These are phyloP conservation scores for Hypselothyrea guttata DNA, from an alignment of 2,888 invertebrate genomes.

Conservation along the genomic window DNA sequence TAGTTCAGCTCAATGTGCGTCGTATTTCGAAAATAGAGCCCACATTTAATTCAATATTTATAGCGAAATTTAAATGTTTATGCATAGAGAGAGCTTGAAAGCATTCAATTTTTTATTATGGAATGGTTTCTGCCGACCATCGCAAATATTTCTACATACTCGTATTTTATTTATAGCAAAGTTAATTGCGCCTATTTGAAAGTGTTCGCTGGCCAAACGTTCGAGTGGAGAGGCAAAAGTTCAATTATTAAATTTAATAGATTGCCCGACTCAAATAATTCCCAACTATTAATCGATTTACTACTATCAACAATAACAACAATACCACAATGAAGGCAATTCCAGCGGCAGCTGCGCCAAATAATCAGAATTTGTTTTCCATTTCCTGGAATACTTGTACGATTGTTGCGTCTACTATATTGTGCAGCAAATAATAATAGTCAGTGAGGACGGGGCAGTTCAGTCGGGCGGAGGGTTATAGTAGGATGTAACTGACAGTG, in stretches of 20 bases:
- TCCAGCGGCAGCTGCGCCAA: background rate
- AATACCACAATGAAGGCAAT: background rate
- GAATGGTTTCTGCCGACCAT: slow-evolving; percentile 25
- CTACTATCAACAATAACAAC: slow-evolving; percentile 1
- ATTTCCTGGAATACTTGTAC: too few relatives aligned
- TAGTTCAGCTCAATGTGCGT: slow-evolving; percentile 4
- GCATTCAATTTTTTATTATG: slow-evolving; percentile 36
- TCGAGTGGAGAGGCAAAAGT: slow-evolving; percentile 14
- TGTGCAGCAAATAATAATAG: too few relatives aligned
- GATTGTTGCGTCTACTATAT: too few relatives aligned
- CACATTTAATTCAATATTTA: slow-evolving; percentile 64
- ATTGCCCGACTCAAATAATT: background rate
- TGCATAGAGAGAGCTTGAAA: too few relatives aligned
- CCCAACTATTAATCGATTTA: slow-evolving; percentile 18
- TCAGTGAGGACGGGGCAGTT: too few relatives aligned
- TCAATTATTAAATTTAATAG: slow-evolving; percentile 21
- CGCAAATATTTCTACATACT: slow-evolving; percentile 1
- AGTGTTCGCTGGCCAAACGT: slow-evolving; percentile 9
- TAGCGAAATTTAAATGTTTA: slow-evolving; percentile 39
- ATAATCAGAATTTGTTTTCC: too few relatives aligned
- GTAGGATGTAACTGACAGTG: too few relatives aligned
- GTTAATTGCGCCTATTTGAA: slow-evolving; percentile 33
- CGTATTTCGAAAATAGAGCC: too few relatives aligned
- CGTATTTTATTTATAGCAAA: slow-evolving; percentile 57
- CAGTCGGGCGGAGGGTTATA: too few relatives aligned